These are phyloP conservation scores for Choreutis nemorana DNA, from an alignment of 2,888 invertebrate species.

Conservation along the genomic window DNA sequence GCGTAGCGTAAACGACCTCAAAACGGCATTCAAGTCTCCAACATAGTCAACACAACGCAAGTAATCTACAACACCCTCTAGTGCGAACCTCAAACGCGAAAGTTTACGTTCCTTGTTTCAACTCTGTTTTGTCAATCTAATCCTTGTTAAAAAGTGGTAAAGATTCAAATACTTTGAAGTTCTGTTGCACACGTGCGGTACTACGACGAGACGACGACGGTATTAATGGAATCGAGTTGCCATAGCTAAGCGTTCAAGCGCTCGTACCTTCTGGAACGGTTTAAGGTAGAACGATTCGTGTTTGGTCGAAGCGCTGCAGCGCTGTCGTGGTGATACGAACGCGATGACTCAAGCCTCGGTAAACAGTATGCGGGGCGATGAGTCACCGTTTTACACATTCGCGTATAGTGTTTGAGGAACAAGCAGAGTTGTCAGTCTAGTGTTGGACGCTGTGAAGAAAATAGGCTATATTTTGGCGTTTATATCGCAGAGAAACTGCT, in stretches of 20 bases:
- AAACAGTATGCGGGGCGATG: slow-evolving; percentile 68
- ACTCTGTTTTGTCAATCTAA: slow-evolving; percentile 13
- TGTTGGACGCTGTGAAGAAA: slow-evolving; percentile 59
- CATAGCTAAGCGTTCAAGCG: slow-evolving; percentile 41
- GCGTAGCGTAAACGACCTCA: slow-evolving; percentile 60
- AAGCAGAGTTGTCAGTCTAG: slow-evolving; percentile 59
- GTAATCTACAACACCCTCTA: slow-evolving; percentile 53
- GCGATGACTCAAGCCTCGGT: slow-evolving; percentile 65
- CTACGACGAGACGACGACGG: no score
- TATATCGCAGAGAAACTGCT: slow-evolving; percentile 55
- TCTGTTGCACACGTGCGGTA: slow-evolving; percentile 55
- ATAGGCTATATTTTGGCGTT: slow-evolving; percentile 50
- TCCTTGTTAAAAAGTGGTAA: no score
- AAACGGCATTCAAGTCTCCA: slow-evolving; percentile 62
- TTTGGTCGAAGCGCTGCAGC: slow-evolving; percentile 39
- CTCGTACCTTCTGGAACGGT: slow-evolving; percentile 27
- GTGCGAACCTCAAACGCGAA: slow-evolving; percentile 57
- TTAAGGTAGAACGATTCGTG: slow-evolving; percentile 15
- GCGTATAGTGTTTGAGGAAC: slow-evolving; percentile 61
- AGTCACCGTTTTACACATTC: slow-evolving; percentile 68
- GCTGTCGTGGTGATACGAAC: slow-evolving; percentile 33
- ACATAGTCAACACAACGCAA: slow-evolving; percentile 53
- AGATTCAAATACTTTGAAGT: slow-evolving; percentile 28
- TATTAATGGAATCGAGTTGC: slow-evolving; percentile 57
- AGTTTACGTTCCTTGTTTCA: slow-evolving; percentile 44